Conservation (phyloP, 2,888 invertebrate genomes). For the Helleia helle region DNA sequence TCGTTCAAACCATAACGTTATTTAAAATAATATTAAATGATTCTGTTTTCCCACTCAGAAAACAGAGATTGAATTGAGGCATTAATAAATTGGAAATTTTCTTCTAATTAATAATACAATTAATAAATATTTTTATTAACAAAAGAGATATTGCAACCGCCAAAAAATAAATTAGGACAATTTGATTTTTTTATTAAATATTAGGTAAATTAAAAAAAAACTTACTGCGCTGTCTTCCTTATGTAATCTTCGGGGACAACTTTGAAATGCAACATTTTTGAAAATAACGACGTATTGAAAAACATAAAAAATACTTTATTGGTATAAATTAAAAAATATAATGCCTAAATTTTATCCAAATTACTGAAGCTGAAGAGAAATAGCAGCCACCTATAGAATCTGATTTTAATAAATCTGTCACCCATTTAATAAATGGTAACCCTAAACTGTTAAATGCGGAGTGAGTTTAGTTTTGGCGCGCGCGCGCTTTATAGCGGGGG, state of each 20-base stretch:
- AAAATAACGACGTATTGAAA: slow-evolving; percentile 21
- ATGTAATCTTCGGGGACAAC: slow-evolving; percentile 56
- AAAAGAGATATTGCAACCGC: too few relatives aligned
- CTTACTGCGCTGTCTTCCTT: slow-evolving; percentile 55
- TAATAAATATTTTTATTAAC: too few relatives aligned
- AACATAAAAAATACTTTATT: slow-evolving; percentile 18
- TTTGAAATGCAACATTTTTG: slow-evolving; percentile 58
- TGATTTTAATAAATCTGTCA: slow-evolving; percentile 56
- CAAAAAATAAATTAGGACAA: too few relatives aligned
- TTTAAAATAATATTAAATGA: too few relatives aligned
- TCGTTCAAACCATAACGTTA: too few relatives aligned
- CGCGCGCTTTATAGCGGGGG: slow-evolving; percentile 49
- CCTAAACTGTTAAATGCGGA: slow-evolving; percentile 31
- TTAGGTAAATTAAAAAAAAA: slow-evolving; percentile 25
- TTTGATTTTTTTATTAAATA: too few relatives aligned
- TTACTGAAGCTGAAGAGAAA: slow-evolving; percentile 70
- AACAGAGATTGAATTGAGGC: too few relatives aligned
- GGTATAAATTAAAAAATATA: slow-evolving; percentile 14
- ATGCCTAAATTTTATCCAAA: slow-evolving; percentile 46
- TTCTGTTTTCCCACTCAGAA: too few relatives aligned
- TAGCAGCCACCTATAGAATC: slow-evolving; percentile 69
- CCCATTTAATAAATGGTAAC: slow-evolving; percentile 56
- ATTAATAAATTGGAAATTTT: too few relatives aligned
- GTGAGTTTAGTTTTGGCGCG: slow-evolving; percentile 34
- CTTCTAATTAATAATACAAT: too few relatives aligned